Base-by-base conservation (phyloP, 1,140 invertebrate species). In the Philopotamus ludificatus region DNA sequence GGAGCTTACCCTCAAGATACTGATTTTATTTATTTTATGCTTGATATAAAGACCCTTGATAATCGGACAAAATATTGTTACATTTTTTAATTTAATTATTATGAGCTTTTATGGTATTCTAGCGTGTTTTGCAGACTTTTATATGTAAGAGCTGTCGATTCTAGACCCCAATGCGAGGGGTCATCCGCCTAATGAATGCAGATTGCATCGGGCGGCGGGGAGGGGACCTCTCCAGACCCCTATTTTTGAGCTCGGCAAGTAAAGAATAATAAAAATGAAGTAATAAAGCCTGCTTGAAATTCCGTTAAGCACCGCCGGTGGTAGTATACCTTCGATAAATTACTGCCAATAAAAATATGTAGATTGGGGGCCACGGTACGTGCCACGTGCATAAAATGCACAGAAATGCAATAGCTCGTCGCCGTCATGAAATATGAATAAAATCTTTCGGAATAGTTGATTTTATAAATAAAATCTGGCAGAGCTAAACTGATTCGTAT, bases 181-280 rank as follows among this genome's bases (percentile, higher is more conserved):
- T 53, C 50, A 53, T 53, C 50, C 23, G 18, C 50, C 10, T 53
- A 53, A 53, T 53, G 50, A 22, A 53, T 53, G 50, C 50, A 53
- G 50, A 53, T 53, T 53, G 50, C 23, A 1, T 2, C 23, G 20
- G 18, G 45, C 45, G n/a, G n/a, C n/a, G n/a, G n/a, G n/a, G n/a
- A n/a, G n/a, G n/a, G n/a, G n/a, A n/a, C n/a, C n/a, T n/a, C n/a
- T n/a, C n/a, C n/a, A n/a, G n/a, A n/a, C n/a, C n/a, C n/a, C n/a
- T n/a, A n/a, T n/a, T n/a, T n/a, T n/a, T n/a, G n/a, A n/a, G n/a
- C n/a, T n/a, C n/a, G n/a, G n/a, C n/a, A n/a, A n/a, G n/a, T n/a
- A 12, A 7, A 12, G 28, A 34, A 34, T 34, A 4, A 12, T 12
- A 34, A 34, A 34, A 34, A 34, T 34, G 28, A 12, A 34, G 28